Base-by-base conservation (phyloP, 2,797 vertebrate species). In the Echeneis naucrates region DNA sequence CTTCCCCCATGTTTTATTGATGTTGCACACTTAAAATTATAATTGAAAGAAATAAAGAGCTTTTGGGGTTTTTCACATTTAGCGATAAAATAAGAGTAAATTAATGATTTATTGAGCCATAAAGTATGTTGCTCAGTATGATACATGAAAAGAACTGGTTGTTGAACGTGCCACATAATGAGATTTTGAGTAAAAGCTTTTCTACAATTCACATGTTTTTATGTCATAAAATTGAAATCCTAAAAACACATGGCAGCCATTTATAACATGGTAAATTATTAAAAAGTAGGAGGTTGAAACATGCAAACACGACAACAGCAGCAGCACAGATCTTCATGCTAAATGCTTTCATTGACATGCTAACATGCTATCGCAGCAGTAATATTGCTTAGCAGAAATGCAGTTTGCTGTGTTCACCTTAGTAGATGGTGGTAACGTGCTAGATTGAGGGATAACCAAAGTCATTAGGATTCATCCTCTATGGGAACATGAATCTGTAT, bases 1-100 rank as follows among this genome's bases (percentile, higher is more conserved):
- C 30, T 56, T 69, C 56, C 62, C 45, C 26, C 2, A 1, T 68
- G 73, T 66, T 82, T 78, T 80, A 72, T 54, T 83, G 48, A 61
- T 32, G 23, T 3, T 66, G 54, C 53, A 60, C 42, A 30, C n/a
- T 56, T 48, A 65, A 37, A 68, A 75, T 77, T 27, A 65, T 38
- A 67, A 72, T 33, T 53, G 54, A 48, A 9, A 45, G 58, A 75
- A 60, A 11, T 55, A 50, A 40, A 54, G 42, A 58, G n/a, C 9
- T 57, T 57, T 54, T 71, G 42, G 56, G 56, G n/a, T 72, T 79
- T 81, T 69, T 50, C 47, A 59, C 56, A 62, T 68, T 63, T 54
- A 68, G 80, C 56, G 35, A 81, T 51, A 69, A 64, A 38, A 42
- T 59, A 55, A 59, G 30, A 78, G 47, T 21, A 10, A 57, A 57